Conservation (phyloP, 2,113 vertebrate species). For the Haplochromis burtoni region DNA sequence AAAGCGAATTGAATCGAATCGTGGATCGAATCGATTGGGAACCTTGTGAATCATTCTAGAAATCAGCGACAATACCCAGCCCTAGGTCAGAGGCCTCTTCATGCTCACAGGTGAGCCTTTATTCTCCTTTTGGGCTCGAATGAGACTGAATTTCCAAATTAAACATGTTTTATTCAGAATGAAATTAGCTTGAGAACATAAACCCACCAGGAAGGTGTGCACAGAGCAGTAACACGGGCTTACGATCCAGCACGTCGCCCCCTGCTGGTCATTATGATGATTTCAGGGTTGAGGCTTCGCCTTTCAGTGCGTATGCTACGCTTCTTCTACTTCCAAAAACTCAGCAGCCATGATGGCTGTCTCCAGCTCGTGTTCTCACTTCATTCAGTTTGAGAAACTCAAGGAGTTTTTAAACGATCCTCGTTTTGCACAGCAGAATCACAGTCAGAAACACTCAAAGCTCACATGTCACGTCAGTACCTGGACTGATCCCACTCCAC, state of each 20-base stretch:
- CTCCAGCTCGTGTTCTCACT: not conserved
- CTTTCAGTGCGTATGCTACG: not conserved
- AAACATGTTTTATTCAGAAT: not conserved
- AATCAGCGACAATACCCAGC: no score
- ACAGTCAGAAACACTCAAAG: not conserved
- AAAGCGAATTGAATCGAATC: no score
- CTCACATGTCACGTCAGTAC: not conserved
- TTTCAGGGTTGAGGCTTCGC: not conserved
- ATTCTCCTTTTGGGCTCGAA: not conserved
- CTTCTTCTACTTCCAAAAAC: not conserved
- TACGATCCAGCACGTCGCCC: not conserved
- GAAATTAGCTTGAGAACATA: not conserved
- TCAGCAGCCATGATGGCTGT: accelerated
- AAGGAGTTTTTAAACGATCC: not conserved
- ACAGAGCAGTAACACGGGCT: not conserved
- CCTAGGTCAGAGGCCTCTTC: not conserved
- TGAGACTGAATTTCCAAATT: not conserved
- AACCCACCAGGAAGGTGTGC: not conserved
- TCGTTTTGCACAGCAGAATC: not conserved
- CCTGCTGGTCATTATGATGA: not conserved
- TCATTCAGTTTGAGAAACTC: not conserved
- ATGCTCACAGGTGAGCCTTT: not conserved
- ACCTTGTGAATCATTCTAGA: no score
- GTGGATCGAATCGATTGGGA: accelerated
- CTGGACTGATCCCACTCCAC: not conserved